phyloP scores from a whole-genome alignment of 2,797 vertebrate genomes.

The Halcyon leucocephala region DNA sequence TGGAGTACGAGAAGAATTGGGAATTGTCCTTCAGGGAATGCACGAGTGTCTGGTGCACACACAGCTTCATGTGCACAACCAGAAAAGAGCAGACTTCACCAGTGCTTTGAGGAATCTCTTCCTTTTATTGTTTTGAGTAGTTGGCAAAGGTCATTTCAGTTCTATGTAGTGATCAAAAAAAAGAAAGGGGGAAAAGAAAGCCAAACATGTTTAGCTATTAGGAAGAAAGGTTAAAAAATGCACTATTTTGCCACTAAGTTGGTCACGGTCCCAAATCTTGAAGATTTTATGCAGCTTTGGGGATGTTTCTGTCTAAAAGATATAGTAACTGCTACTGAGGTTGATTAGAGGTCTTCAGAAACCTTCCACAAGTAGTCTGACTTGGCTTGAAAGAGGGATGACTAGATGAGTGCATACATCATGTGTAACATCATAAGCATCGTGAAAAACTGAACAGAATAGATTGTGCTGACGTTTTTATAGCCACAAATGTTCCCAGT shows the following conservation, averaged over 20 bases:
- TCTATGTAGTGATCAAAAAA: background rate
- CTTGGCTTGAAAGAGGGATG: background rate
- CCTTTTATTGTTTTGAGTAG: background rate
- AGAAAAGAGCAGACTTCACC: background rate
- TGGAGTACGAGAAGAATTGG: background rate
- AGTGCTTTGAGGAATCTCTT: background rate
- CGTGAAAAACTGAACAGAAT: background rate
- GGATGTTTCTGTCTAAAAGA: fast-evolving
- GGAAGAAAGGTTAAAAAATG: background rate
- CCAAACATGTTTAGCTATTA: background rate
- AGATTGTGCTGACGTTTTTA: background rate
- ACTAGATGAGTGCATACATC: background rate
- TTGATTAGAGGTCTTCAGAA: background rate
- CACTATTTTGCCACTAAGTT: background rate
- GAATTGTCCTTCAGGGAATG: background rate
- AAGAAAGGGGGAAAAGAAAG: background rate
- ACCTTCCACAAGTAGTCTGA: background rate
- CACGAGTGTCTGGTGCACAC: background rate
- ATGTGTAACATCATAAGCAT: background rate
- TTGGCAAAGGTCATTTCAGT: background rate
- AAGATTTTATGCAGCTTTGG: background rate
- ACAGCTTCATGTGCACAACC: background rate
- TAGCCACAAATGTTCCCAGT: background rate
- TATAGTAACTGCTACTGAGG: background rate
- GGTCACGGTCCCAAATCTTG: background rate